Evolutionary conservation across 2,797 vertebrate genomes (phyloP).

Genomic region (Erethizon dorsatum): DNA sequence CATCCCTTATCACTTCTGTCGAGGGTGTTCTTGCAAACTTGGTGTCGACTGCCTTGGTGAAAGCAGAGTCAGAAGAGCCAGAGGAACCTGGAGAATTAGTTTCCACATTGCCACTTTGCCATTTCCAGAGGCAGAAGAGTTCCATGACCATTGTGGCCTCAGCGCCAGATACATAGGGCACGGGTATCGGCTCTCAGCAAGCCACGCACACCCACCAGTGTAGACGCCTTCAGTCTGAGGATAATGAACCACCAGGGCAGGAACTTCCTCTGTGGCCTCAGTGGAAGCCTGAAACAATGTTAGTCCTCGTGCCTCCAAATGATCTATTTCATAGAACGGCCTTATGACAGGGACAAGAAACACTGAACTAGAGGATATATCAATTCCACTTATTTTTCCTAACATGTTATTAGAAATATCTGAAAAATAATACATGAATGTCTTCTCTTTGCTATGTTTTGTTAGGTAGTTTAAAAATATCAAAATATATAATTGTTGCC

Average conservation of each 20-base stretch:
- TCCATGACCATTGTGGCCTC: background rate
- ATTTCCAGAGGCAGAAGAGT: background rate
- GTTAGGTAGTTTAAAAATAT: background rate
- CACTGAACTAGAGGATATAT: background rate
- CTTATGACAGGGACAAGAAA: background rate
- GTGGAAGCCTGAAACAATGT: background rate
- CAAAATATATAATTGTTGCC: background rate
- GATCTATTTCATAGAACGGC: background rate
- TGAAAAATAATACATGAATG: background rate
- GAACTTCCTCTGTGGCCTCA: background rate
- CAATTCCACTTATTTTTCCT: background rate
- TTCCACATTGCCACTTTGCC: no score
- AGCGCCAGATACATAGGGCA: no score
- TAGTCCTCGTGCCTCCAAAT: background rate
- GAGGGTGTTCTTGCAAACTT: background rate
- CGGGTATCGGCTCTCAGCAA: background rate
- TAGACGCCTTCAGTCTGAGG: no score
- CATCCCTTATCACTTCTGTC: background rate
- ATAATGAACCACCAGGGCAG: background rate
- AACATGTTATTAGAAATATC: background rate
- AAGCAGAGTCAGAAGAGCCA: background rate
- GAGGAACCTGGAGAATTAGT: background rate
- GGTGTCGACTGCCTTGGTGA: background rate
- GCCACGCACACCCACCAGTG: background rate
- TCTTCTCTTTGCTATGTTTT: background rate